Evolutionary conservation across 2,888 invertebrate genomes (phyloP).

Genomic region (Glomeris marginata): DNA sequence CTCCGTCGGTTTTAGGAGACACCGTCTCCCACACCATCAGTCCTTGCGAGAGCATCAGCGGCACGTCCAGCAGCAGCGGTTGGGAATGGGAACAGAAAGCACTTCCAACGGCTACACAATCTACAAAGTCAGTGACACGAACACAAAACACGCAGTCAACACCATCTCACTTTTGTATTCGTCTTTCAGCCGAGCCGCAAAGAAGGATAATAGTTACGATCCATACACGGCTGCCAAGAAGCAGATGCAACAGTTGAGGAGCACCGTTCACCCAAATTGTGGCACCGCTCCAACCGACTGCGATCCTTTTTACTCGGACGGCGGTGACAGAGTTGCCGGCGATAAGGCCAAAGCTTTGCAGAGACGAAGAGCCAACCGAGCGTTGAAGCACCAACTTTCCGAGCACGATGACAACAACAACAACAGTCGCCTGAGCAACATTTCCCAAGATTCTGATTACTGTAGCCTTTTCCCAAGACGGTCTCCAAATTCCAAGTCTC

Average conservation of each 20-base stretch:
- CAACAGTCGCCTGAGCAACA: conserved; percentile 7
- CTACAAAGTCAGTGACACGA: conserved; percentile 2
- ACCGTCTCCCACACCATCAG: no score
- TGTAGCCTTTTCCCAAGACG: conserved; percentile 7
- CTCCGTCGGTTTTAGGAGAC: no score
- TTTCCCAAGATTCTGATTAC: conserved; percentile 12
- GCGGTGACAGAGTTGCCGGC: conserved; percentile 3
- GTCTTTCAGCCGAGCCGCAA: conserved; percentile 24
- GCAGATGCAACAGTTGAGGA: conserved; percentile 61
- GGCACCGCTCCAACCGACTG: conserved; percentile 1
- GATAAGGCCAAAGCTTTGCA: conserved; percentile 1
- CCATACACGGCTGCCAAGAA: conserved; percentile 64
- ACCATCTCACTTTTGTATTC: neutral
- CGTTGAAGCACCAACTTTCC: conserved; percentile 3
- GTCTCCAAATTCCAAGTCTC: conserved; percentile 12
- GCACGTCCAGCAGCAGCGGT: no score
- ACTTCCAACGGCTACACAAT: neutral
- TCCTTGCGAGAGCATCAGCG: no score
- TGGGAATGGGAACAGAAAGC: no score
- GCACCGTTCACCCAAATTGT: conserved; percentile 1
- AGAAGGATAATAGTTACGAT: conserved; percentile 46
- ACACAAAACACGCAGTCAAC: neutral
- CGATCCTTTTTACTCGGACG: conserved; percentile 4
- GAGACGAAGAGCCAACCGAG: conserved; percentile 1
- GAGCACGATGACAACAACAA: conserved; percentile 5